Percentiles rank a stretch among this genome's conserved stretches.
Conservation (phyloP, 2,797 vertebrate species). For the Epinephelus coioides region DNA sequence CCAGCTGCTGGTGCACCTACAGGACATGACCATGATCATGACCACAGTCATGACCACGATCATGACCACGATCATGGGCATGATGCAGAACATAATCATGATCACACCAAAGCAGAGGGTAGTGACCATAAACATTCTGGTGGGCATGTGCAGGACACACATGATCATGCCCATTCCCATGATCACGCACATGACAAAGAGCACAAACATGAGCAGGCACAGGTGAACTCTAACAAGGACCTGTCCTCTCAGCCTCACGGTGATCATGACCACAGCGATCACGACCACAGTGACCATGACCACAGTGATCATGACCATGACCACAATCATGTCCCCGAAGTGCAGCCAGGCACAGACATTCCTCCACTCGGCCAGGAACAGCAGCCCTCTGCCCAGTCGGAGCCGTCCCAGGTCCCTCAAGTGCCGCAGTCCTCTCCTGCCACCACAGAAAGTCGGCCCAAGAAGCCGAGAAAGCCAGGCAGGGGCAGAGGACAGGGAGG, state of each 20-base stretch:
- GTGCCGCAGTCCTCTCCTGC: conserved; percentile 29
- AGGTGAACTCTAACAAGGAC: conserved; percentile 55
- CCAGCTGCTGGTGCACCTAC: conserved; percentile 30
- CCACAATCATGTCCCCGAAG: conserved; percentile 59
- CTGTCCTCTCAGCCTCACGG: conserved; percentile 32
- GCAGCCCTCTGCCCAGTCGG: conserved; percentile 28
- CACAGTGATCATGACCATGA: conserved; percentile 47
- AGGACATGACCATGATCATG: conserved; percentile 48
- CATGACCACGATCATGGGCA: conserved; percentile 52
- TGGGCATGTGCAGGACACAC: conserved; percentile 65
- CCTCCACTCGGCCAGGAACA: conserved; percentile 78
- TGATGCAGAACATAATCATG: conserved; percentile 32
- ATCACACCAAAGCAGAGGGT: conserved; percentile 44
- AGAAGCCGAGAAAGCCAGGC: conserved; percentile 44
- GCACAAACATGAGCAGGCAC: conserved; percentile 71
- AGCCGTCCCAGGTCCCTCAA: conserved; percentile 18
- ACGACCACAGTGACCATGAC: conserved; percentile 23
- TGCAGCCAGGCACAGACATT: conserved; percentile 68
- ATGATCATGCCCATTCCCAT: conserved; percentile 44
- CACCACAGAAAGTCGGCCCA: conserved; percentile 68
- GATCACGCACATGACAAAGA: conserved; percentile 66
- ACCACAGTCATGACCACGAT: background rate
- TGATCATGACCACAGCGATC: conserved; percentile 44
- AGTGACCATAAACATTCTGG: conserved; percentile 69
- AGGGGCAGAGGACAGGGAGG: conserved; percentile 53